Base-by-base conservation (phyloP, 2,797 vertebrate genomes). In the Capromys pilorides region DNA sequence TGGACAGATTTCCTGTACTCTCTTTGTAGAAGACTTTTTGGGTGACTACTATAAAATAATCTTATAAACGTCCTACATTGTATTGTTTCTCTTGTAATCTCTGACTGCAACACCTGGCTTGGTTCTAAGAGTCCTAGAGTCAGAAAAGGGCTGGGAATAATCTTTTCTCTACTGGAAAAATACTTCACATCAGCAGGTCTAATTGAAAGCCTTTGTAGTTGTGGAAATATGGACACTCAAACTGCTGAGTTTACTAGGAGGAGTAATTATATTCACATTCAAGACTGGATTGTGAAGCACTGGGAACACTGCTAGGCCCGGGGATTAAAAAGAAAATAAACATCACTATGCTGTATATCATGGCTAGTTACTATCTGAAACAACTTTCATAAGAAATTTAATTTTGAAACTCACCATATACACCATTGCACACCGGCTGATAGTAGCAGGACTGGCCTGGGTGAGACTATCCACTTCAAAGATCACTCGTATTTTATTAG, bases 381-480 rank as follows among this genome's bases (percentile, higher is more conserved):
- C 7, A 69, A 18, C 1, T 39, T 41, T 19, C 19, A 49, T 84
- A 64, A 21, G 39, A 75, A 62, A 77, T 31, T 36, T 78, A 26
- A 18, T 90, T 67, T 66, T 62, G 18, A 94, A 90, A 94, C 97
- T 94, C 94, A 98, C 97, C 98, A 98, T 92, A 36, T 98, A 98
- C 78, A 98, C 97, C 96, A 98, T 95, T 6, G 97, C 98, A 88
- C 97, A 98, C 59, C 97, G 95, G 88, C 97, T 97, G 79, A 98
- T 82, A 4, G 96, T 97, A 85, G 97, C 97, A 18, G 97, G 98
- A 49, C 96, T 98, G 66, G 97, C 96, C 5, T 98, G 96, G 77
- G 96, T 96, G 36, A 98, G 96, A 59, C 88, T 96, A 96, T 97
- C 98, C 18, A 97, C 97, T 93, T 98, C 98, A 93, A 98, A 98